These are phyloP conservation scores for Acanthopagrus latus DNA, from an alignment of 2,797 vertebrate genomes.

Conservation along the genomic window DNA sequence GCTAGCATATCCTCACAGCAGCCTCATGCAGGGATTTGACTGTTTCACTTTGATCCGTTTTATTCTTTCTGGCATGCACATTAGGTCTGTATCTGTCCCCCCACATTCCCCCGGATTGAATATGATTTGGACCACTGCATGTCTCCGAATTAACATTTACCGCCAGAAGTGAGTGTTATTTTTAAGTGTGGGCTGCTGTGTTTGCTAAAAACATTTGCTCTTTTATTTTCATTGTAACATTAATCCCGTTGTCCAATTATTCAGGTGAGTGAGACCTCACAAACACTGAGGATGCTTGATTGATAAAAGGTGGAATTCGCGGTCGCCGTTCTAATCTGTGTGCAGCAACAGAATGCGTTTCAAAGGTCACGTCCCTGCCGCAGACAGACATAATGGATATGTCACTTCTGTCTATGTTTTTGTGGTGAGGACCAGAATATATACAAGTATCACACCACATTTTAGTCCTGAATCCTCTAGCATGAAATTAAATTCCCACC, in stretches of 20 bases:
- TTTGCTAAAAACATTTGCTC: slow-evolving; percentile 8
- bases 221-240: slow-evolving; percentile 11
- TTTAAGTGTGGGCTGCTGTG: slow-evolving; percentile 2
- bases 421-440: slow-evolving; percentile 17
- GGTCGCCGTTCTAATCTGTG: slow-evolving; percentile 51
- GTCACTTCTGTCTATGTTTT: slow-evolving; percentile 59
- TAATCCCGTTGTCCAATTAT: slow-evolving; percentile 48
- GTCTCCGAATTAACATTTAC: slow-evolving; percentile 35
- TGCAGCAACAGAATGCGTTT: slow-evolving; percentile 56
- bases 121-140: slow-evolving; percentile 43
- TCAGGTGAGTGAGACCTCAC: slow-evolving; percentile 34
- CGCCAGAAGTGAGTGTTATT: slow-evolving; percentile 28
- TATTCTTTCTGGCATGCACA: slow-evolving; percentile 49
- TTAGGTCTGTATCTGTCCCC: slow-evolving; percentile 32
- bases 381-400: slow-evolving; percentile 70
- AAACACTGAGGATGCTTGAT: slow-evolving; percentile 36
- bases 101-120: slow-evolving; percentile 30
- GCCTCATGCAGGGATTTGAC: slow-evolving; percentile 48
- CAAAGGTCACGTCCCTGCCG: slow-evolving; percentile 73
- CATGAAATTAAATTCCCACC: slow-evolving; percentile 48
- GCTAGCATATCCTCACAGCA: slow-evolving; percentile 37
- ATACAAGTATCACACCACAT: slow-evolving; percentile 27
- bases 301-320: slow-evolving; percentile 56
- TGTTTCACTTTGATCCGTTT: slow-evolving; percentile 56
- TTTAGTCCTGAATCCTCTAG: slow-evolving; percentile 42